phyloP scores from a whole-genome alignment of 2,888 invertebrate genomes.

The Eristalis pertinax region DNA sequence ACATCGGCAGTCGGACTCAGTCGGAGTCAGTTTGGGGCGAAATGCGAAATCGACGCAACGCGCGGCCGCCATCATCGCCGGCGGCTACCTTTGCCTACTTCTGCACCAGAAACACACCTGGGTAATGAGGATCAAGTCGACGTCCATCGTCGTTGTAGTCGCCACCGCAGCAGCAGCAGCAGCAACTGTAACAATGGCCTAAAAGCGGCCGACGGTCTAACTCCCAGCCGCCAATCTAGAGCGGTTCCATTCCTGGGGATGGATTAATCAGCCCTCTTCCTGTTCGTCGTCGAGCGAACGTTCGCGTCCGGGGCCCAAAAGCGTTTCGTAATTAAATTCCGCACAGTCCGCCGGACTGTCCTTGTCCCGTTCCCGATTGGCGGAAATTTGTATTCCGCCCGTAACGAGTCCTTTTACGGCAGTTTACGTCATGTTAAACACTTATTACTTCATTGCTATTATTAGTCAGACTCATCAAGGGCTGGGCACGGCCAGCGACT shows the following conservation, averaged over 20 bases:
- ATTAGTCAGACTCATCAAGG: constrained; percentile 64
- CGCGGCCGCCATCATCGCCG: constrained; percentile 40
- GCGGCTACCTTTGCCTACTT: constrained; percentile 57
- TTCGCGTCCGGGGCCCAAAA: constrained; percentile 40
- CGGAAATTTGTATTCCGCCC: constrained; percentile 74
- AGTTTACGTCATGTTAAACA: constrained; percentile 76
- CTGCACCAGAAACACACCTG: constrained; percentile 61
- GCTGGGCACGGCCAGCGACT: not conserved
- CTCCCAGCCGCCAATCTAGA: constrained; percentile 11
- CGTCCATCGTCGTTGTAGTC: not conserved
- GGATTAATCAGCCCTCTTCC: constrained; percentile 71
- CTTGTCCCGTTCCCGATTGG: constrained; percentile 9
- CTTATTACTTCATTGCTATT: constrained; percentile 75
- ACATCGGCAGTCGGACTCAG: constrained; percentile 21
- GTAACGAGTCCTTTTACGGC: constrained; percentile 74
- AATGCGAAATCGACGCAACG: constrained; percentile 61
- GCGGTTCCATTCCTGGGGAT: constrained; percentile 56
- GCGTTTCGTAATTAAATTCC: constrained; percentile 69
- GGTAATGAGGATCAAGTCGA: constrained; percentile 48
- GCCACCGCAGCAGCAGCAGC: not conserved
- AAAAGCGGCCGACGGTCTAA: constrained; percentile 5
- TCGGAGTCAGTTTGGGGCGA: constrained; percentile 43
- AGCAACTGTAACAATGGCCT: constrained; percentile 44
- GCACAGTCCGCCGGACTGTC: constrained; percentile 10
- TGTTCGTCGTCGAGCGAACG: constrained; percentile 31